Percentiles rank a stretch among this genome's conserved stretches.
Evolutionary conservation across 2,888 invertebrate genomes (phyloP).

Genomic region (Zygaena filipendulae): DNA sequence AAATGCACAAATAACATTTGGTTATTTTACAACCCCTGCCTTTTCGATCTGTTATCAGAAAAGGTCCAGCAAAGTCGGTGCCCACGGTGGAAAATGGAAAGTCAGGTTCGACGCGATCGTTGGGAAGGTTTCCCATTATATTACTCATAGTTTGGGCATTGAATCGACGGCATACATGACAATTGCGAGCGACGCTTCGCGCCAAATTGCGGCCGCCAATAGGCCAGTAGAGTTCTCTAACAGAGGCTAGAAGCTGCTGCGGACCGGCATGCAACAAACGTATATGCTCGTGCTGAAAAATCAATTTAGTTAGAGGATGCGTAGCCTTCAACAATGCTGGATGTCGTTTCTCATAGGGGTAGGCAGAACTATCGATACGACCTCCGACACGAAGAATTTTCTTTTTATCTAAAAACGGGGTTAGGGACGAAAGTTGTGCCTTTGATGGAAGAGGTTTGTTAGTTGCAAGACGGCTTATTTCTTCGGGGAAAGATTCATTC

Average conservation of each 20-base stretch:
- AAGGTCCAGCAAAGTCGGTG: slow-evolving; percentile 10
- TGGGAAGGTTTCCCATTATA: slow-evolving; percentile 12
- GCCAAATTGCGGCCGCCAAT: slow-evolving; percentile 6
- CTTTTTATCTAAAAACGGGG: slow-evolving; percentile 4
- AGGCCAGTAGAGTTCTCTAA: slow-evolving; percentile 10
- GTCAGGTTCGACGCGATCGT: slow-evolving; percentile 7
- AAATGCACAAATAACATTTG: slow-evolving; percentile 18
- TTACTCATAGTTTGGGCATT: slow-evolving; percentile 6
- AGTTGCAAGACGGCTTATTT: too few relatives aligned
- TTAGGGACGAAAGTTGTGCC: slow-evolving; percentile 1
- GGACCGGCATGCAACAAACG: slow-evolving; percentile 8
- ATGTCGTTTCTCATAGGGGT: slow-evolving; percentile 7
- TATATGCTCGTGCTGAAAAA: slow-evolving; percentile 8
- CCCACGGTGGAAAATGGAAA: slow-evolving; percentile 14
- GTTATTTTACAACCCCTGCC: slow-evolving; percentile 15
- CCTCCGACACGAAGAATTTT: too few relatives aligned
- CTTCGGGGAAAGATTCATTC: too few relatives aligned
- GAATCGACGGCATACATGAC: slow-evolving; percentile 5
- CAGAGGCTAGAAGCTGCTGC: slow-evolving; percentile 4
- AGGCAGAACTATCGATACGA: slow-evolving; percentile 5
- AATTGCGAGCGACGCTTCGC: slow-evolving; percentile 6
- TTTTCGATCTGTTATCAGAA: slow-evolving; percentile 11
- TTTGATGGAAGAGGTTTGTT: too few relatives aligned
- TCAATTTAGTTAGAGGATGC: slow-evolving; percentile 8
- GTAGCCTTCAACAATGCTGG: slow-evolving; percentile 4